Evolutionary conservation across 2,797 vertebrate genomes (phyloP).

Genomic region (Bradypus variegatus): DNA sequence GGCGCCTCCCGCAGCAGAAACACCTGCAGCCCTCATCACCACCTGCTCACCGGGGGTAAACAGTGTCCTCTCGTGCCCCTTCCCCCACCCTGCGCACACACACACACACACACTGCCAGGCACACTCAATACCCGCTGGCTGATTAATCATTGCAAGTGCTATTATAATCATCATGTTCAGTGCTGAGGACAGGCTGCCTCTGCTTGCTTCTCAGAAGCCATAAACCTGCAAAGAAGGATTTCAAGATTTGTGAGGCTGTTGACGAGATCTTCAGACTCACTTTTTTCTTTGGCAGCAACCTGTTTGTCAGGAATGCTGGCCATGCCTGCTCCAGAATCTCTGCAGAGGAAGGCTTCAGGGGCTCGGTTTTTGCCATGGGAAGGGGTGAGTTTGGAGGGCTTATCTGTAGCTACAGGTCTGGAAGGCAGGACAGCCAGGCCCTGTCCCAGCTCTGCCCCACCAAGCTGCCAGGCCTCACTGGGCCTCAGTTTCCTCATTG

Average conservation of each 20-base stretch:
- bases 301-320: not conserved
- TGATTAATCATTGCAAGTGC: slow-evolving; percentile 63
- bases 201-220: slow-evolving; percentile 60
- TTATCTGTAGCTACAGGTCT: not conserved
- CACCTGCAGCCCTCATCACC: not conserved
- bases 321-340: not conserved
- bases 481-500: not conserved
- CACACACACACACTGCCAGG: not conserved
- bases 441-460: not conserved
- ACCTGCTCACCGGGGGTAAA: not conserved
- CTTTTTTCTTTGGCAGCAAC: not conserved
- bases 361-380: not conserved
- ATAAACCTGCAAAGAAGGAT: slow-evolving; percentile 62
- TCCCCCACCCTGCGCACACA: not conserved
- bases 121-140: slow-evolving; percentile 23
- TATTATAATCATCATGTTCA: slow-evolving; percentile 55
- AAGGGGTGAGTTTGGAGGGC: not conserved
- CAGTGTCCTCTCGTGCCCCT: not conserved
- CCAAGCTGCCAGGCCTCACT: not conserved
- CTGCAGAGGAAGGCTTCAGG: not conserved
- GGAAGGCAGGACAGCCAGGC: not conserved
- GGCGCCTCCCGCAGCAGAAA: not conserved
- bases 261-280: slow-evolving; percentile 6
- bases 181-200: slow-evolving; percentile 56
- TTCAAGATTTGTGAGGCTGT: slow-evolving; percentile 58